Base-by-base conservation (phyloP, 2,797 vertebrate genomes). In the Decapterus maruadsi region DNA sequence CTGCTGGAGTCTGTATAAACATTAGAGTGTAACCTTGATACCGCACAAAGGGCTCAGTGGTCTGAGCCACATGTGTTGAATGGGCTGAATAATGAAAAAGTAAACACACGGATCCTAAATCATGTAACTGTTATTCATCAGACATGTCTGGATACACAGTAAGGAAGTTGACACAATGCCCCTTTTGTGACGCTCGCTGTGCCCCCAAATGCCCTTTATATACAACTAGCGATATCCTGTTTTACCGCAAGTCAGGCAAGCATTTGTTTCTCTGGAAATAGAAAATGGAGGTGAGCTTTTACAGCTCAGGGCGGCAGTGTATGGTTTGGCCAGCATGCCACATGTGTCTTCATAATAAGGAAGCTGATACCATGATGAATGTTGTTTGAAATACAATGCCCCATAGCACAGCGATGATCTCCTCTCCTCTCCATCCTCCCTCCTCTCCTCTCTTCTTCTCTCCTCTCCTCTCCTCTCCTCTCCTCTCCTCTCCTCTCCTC, bases 1-100 rank as follows among this genome's bases (percentile, higher is more conserved):
- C 92, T 93, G 75, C 91, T 93, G 92, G 93, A 90, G 57, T 69
- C 26, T 63, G 67, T 46, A 58, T 54, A 61, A 77, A 81, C 74
- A 70, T 10, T 4, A 46, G 13, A 38, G 57, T 65, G 2, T 8
- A 29, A 42, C 48, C 53, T 55, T 11, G 34, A 12, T 26, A 22
- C 26, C 31, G 59, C 46, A 56, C 29, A 46, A 64, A 22, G 2
- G 36, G 31, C 66, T 26, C 26, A 68, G 13, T 17, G 54, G 59
- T 60, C 14, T 42, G 29, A 56, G 20, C n/a, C 16, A 22, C 4
- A 6, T 31, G 22, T 59, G 20, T 31, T 77, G 34, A 66, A 59
- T 46, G 31, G 31, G 26, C 22, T 64, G 60, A 68, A 34, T 46
- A 62, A 2, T 17, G 4, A 60, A 8, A 40, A 2, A 11, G 17